Evolutionary conservation across 1,140 invertebrate genomes (phyloP), one percentile per base, ranked within the genome.

Genomic region (Leptinotarsa texana): DNA sequence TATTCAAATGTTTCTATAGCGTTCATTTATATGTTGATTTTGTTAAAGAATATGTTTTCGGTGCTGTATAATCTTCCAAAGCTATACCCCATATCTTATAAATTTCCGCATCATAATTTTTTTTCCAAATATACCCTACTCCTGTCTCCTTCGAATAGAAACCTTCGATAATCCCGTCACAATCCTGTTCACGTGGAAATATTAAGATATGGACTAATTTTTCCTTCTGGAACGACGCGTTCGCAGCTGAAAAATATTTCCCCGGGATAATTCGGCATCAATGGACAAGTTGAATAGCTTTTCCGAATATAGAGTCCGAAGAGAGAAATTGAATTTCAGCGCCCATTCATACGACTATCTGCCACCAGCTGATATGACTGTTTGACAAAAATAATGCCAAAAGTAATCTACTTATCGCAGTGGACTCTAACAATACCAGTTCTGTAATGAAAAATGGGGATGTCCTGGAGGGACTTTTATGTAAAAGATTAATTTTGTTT

Each of bases 181-280:
- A 57, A 57, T 57, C 6, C 51, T 57, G n/a, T 57, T 57, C 17
- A 57, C 15, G 51, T 57, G 51, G 51, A 57, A 57, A 18, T 57
- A 57, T 57, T 57, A 57, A 57, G 51, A 57, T 57, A 57, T 57
- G 51, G 17, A 57, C 51, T 57, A 57, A 57, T 57, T 57, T 57
- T 57, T 8, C n/a, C 51, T 57, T n/a, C 51, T 18, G 51, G 51
- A 57, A n/a, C 51, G 17, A 6, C 51, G 51, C 51, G 51, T 57
- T n/a, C 13, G n/a, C 51, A 57, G 17, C 15, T 57, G 51, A 57
- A 57, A 57, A 57, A 57, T 57, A 57, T 57, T 57, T 57, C 4
- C 51, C 51, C 17, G 51, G 33, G 51, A 57, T 57, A 57, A 57
- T 57, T 57, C 51, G n/a, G 51, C 51, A 0, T 18, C 51, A 57